A percentile compares a stretch with the other conserved stretches of the same genome.
Conservation (phyloP, 2,113 vertebrate genomes). For the Lepisosteus osseus region DNA sequence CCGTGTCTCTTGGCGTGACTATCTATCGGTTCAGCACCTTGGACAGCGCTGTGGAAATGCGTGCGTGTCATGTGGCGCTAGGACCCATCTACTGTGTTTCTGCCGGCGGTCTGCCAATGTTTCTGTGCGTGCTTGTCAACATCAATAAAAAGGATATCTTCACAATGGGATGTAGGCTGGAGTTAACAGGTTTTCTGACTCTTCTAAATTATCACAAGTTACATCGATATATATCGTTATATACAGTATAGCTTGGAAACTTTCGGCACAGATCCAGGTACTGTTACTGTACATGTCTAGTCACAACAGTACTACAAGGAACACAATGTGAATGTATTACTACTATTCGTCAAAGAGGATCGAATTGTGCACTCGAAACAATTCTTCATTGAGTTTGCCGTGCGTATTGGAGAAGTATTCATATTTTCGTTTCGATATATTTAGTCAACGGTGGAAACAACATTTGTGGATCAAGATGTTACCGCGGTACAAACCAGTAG, state of each 20-base stretch:
- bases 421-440: background rate
- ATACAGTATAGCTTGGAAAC: background rate
- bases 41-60: conserved; percentile 53
- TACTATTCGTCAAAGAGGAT: background rate
- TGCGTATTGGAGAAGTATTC: background rate
- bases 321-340: background rate
- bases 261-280: background rate
- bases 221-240: no score
- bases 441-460: background rate
- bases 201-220: no score
- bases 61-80: conserved; percentile 10
- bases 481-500: conserved; percentile 64
- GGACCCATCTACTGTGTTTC: background rate
- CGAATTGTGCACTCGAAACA: background rate
- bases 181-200: background rate
- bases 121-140: background rate
- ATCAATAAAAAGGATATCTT: background rate
- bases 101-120: background rate
- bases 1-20: no score
- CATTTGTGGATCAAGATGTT: conserved; percentile 45
- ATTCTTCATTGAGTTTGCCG: background rate
- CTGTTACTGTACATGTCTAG: no score
- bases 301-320: background rate
- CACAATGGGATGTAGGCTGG: background rate
- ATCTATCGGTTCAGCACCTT: conserved; percentile 58